phyloP scores from a whole-genome alignment of 2,888 invertebrate genomes.

The Caenorhabditis doughertyi region DNA sequence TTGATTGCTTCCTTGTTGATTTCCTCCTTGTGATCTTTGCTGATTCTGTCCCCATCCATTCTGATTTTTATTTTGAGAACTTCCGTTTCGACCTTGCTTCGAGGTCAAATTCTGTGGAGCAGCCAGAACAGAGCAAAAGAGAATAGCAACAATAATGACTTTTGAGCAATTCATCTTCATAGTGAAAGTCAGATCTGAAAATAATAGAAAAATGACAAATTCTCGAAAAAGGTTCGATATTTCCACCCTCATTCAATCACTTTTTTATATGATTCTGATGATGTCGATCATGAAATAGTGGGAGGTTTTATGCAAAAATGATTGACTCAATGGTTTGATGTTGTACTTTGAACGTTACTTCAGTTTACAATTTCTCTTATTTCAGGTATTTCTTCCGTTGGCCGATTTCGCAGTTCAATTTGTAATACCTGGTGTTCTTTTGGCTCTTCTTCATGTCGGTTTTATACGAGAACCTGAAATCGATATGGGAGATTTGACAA shows the following conservation, averaged over 20 bases:
- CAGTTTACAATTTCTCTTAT: neutral
- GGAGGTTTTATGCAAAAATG: slow-evolving; percentile 48
- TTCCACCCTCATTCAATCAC: neutral
- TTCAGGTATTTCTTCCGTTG: slow-evolving; percentile 78
- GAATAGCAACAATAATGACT: neutral
- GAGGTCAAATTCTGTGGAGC: slow-evolving; percentile 22
- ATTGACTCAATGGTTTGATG: slow-evolving; percentile 48
- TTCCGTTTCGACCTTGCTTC: slow-evolving; percentile 3
- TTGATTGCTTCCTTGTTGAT: slow-evolving; percentile 8
- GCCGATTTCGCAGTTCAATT: slow-evolving; percentile 82
- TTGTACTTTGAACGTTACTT: slow-evolving; percentile 32
- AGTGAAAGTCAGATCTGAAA: neutral
- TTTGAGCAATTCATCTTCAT: slow-evolving; percentile 29
- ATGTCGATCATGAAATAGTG: slow-evolving; percentile 45
- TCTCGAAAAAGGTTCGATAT: neutral
- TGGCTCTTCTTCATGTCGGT: slow-evolving; percentile 79
- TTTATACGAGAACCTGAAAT: slow-evolving; percentile 82
- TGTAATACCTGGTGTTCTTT: slow-evolving; percentile 79
- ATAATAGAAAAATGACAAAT: neutral
- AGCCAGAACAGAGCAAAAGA: slow-evolving; percentile 28
- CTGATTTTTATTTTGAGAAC: slow-evolving; percentile 1
- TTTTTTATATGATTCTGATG: slow-evolving; percentile 49
- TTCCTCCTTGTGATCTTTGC: slow-evolving; percentile 9
- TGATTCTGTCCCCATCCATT: slow-evolving; percentile 4
- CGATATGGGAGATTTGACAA: slow-evolving; percentile 78